These are phyloP conservation scores for Volucella bombylans DNA, from an alignment of 2,888 invertebrate species.

Conservation along the genomic window DNA sequence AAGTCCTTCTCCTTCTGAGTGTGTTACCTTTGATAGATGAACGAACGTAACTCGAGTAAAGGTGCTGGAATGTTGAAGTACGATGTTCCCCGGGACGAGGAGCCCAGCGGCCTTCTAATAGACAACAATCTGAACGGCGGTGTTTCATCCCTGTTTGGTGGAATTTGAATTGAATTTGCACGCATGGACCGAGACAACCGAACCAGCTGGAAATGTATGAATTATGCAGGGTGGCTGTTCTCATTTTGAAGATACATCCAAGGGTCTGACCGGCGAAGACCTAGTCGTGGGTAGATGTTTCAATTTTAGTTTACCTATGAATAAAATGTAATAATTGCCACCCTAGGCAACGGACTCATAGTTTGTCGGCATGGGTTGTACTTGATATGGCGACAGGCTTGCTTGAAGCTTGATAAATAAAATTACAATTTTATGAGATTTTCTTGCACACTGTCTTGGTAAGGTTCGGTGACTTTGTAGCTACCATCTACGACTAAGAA, in stretches of 20 bases:
- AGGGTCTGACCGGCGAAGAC: conserved; percentile 21
- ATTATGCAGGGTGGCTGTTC: conserved; percentile 26
- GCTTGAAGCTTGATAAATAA: conserved; percentile 61
- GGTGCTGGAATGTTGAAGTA: conserved; percentile 44
- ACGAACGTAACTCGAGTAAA: conserved; percentile 33
- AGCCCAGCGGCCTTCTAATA: background rate
- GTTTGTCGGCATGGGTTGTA: background rate
- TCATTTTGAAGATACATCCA: conserved; percentile 36
- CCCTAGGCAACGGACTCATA: background rate
- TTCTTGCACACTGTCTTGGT: conserved; percentile 47
- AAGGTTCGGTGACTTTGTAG: conserved; percentile 62
- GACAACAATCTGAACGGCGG: background rate
- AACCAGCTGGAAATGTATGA: conserved; percentile 26
- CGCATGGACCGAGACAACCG: conserved; percentile 42
- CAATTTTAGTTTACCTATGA: conserved; percentile 54
- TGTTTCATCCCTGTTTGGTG: conserved; percentile 3
- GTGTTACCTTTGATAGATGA: conserved; percentile 33
- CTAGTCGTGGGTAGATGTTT: conserved; percentile 17
- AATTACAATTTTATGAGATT: conserved; percentile 72
- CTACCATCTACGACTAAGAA: conserved; percentile 36
- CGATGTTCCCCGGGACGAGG: conserved; percentile 11
- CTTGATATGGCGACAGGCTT: conserved; percentile 12
- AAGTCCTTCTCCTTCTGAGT: background rate
- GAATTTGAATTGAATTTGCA: conserved; percentile 61
- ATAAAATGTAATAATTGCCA: conserved; percentile 69